Percentiles rank a stretch among this genome's conserved stretches.
Evolutionary conservation across 2,797 vertebrate species (phyloP).

Genomic region (Tangara arthus): DNA sequence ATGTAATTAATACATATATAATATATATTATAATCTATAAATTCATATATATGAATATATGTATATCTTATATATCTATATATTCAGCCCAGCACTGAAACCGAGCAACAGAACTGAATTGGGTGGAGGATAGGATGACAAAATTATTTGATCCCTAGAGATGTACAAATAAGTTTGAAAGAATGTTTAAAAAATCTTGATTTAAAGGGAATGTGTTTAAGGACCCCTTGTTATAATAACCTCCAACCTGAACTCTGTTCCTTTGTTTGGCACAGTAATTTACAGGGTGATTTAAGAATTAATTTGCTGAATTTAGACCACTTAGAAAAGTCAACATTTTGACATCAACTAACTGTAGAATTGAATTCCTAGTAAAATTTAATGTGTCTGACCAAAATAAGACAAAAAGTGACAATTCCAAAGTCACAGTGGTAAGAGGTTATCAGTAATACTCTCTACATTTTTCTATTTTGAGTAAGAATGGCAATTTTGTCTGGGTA

Average conservation of each 20-base stretch:
- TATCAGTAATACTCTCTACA: background rate
- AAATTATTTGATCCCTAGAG: background rate
- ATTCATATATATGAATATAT: no score
- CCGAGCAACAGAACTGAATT: background rate
- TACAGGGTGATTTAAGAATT: background rate
- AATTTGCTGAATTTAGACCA: background rate
- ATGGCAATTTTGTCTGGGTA: background rate
- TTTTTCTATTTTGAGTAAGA: background rate
- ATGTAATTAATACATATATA: no score
- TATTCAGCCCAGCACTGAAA: background rate
- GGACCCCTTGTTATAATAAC: background rate
- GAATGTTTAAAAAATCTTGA: background rate
- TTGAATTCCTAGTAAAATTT: background rate
- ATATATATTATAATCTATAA: no score
- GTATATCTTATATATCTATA: no score
- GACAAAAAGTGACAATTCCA: background rate
- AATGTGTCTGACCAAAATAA: background rate
- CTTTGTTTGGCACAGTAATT: background rate
- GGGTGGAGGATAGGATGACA: background rate
- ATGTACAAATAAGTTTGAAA: background rate
- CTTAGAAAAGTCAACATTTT: background rate
- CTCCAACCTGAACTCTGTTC: background rate
- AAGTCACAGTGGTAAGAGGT: background rate
- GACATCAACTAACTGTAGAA: background rate
- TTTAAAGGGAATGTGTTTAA: background rate